Conservation (phyloP, 2,888 invertebrate genomes). For the Agonopterix alstromeriana region DNA sequence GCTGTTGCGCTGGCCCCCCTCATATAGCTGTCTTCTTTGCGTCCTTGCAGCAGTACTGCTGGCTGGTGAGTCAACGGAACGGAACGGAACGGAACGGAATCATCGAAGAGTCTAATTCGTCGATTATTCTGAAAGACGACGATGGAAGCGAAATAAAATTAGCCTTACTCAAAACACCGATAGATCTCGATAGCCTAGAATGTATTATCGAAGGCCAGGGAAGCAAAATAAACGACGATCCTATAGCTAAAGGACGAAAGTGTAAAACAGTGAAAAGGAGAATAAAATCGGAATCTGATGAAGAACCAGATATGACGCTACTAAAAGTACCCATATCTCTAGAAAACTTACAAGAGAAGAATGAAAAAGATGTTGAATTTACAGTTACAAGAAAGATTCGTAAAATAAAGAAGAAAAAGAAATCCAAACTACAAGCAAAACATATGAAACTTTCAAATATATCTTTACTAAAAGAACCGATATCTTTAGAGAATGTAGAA, state of each 20-base stretch:
- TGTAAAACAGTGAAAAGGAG: not conserved
- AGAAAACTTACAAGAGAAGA: not conserved
- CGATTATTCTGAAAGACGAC: constrained; percentile 40
- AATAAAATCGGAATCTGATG: not conserved
- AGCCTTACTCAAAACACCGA: constrained; percentile 40
- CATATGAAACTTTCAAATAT: constrained; percentile 11
- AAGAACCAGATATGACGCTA: not conserved
- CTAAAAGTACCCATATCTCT: no score
- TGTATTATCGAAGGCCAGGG: constrained; percentile 22
- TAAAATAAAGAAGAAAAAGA: constrained; percentile 1
- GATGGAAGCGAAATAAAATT: constrained; percentile 40
- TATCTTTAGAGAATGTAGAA: constrained; percentile 30
- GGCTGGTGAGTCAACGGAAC: no score
- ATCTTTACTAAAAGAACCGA: constrained; percentile 35
- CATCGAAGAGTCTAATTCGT: constrained; percentile 38
- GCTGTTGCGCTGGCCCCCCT: no score
- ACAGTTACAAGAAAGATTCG: not conserved
- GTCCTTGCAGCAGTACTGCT: no score
- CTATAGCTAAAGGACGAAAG: not conserved
- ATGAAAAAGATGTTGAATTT: not conserved
- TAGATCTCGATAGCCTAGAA: constrained; percentile 32
- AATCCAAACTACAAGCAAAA: constrained; percentile 4
- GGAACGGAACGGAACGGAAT: no score
- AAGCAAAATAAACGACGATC: not conserved
- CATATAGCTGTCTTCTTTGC: no score